Percentiles rank a stretch among this genome's conserved stretches.
Conservation (phyloP, 2,797 vertebrate genomes). For the Morelia viridis region DNA sequence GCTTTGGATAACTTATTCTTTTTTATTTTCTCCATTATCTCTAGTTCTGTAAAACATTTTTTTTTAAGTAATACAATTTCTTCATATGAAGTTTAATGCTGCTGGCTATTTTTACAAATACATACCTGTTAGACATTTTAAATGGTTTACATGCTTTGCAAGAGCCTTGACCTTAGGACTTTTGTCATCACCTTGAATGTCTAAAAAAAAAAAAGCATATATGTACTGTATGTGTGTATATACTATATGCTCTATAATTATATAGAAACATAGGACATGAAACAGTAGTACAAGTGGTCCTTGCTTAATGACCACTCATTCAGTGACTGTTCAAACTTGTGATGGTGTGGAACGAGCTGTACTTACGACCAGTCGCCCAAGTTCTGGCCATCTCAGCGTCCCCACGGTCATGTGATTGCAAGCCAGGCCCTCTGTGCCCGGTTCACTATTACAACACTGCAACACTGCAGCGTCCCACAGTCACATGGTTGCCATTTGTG, state of each 20-base stretch:
- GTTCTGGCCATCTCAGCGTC: background rate
- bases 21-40: constrained; percentile 81
- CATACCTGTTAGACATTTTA: constrained; percentile 70
- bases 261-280: background rate
- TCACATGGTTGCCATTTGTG: background rate
- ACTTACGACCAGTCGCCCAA: background rate
- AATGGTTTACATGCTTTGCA: constrained; percentile 33
- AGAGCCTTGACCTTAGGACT: constrained; percentile 42
- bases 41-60: constrained; percentile 72
- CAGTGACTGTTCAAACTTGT: background rate
- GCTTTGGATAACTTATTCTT: constrained; percentile 89
- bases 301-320: background rate
- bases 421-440: background rate
- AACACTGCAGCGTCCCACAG: background rate
- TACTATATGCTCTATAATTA: background rate
- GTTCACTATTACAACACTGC: background rate
- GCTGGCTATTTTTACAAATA: constrained; percentile 13
- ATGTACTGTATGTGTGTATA: background rate
- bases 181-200: constrained; percentile 32
- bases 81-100: background rate
- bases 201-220: constrained; percentile 52
- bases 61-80: constrained; percentile 23
- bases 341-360: background rate
- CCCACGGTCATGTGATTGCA: background rate
- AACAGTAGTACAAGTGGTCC: background rate